These are phyloP conservation scores for Himalopsyche phryganea DNA, from an alignment of 1,140 invertebrate species.

Conservation along the genomic window DNA sequence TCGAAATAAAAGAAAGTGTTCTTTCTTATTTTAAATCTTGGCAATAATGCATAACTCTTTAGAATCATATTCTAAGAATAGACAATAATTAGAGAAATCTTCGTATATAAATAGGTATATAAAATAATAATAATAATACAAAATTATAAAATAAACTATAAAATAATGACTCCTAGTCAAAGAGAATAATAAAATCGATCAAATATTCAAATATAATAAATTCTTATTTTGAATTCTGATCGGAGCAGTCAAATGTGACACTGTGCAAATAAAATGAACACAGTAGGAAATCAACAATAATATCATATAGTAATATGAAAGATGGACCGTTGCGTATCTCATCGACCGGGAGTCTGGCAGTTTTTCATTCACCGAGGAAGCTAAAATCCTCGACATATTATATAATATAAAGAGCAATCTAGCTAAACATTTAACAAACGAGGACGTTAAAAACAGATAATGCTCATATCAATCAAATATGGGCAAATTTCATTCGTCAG, in stretches of 20 bases:
- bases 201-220: constrained; percentile 13
- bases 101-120: background rate
- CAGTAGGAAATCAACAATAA: background rate
- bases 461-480: constrained; percentile 19
- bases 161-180: constrained; percentile 32
- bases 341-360: constrained; percentile 34
- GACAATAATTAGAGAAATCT: too few species aligned
- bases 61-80: too few species aligned
- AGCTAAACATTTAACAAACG: background rate
- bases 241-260: background rate
- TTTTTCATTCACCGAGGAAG: constrained; percentile 4
- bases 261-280: background rate
- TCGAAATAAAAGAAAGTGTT: background rate
- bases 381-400: background rate
- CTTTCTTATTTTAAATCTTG: constrained; percentile 1
- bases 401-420: background rate
- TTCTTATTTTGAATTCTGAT: background rate
- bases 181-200: constrained; percentile 25
- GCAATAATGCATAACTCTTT: background rate
- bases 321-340: constrained; percentile 15
- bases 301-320: background rate
- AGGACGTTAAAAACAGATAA: constrained; percentile 12
- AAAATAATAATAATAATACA: constrained; percentile 9
- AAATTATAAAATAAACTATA: constrained; percentile 9
- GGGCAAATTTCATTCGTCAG: constrained; percentile 22